Percentiles rank a stretch among this genome's conserved stretches.
These are phyloP conservation scores for Orycteropus afer DNA, from an alignment of 2,113 vertebrate genomes.

Conservation along the genomic window DNA sequence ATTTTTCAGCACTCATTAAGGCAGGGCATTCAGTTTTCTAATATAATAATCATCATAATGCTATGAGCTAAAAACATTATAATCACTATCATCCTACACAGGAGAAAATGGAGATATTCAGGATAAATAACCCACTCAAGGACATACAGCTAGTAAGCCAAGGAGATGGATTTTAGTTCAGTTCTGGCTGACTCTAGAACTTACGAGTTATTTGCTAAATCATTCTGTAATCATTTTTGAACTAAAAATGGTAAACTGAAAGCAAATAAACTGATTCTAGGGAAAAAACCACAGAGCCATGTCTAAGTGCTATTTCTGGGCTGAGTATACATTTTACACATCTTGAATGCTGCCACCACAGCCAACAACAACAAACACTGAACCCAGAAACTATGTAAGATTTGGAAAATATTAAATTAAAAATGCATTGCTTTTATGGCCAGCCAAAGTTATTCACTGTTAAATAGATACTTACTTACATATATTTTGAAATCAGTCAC, in stretches of 20 bases:
- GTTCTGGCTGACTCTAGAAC: not conserved
- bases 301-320: not conserved
- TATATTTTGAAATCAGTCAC: not conserved
- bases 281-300: not conserved
- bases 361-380: not conserved
- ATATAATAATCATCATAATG: conserved; percentile 33
- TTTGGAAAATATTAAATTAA: not conserved
- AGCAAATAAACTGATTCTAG: not conserved
- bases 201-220: not conserved
- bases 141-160: not conserved
- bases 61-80: conserved; percentile 7
- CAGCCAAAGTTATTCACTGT: not conserved
- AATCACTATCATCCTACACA: conserved; percentile 12
- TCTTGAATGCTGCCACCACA: not conserved
- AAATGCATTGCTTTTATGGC: not conserved
- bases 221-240: not conserved
- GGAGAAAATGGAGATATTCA: not conserved
- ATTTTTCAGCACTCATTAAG: not conserved
- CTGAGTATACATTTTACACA: not conserved
- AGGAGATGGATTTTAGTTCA: not conserved
- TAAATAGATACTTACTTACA: not conserved
- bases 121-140: not conserved
- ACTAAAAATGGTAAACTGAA: not conserved
- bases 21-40: not conserved
- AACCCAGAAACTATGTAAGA: not conserved